A percentile compares a stretch with the other conserved stretches of the same genome.
Evolutionary conservation across 2,888 invertebrate species (phyloP).

Genomic region (Spatulosminthurus flaviceps): DNA sequence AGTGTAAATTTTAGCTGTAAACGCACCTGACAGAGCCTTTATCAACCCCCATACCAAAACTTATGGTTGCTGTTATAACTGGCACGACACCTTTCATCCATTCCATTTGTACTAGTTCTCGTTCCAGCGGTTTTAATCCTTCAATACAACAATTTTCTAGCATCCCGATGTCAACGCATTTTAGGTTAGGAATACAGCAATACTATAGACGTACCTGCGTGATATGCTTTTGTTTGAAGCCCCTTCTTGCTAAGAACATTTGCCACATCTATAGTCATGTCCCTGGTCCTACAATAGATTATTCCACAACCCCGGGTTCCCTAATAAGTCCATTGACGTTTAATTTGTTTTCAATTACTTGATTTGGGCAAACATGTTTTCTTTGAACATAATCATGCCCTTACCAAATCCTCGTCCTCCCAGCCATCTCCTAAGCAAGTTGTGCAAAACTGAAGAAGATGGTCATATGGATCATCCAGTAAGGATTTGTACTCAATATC

Average conservation of each 20-base stretch:
- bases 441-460: conserved; percentile 80
- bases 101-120: conserved; percentile 83
- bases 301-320: conserved; percentile 83
- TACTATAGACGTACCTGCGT: no score
- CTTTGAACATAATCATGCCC: no score
- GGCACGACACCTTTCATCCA: conserved; percentile 91
- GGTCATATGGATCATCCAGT: conserved; percentile 80
- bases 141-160: no score
- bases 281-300: conserved; percentile 93
- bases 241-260: conserved; percentile 78
- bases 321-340: no score
- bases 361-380: no score
- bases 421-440: conserved; percentile 73
- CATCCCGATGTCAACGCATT: no score
- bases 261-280: conserved; percentile 87
- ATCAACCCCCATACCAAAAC: conserved; percentile 99
- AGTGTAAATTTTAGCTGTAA: no score
- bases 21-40: conserved; percentile 92
- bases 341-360: no score
- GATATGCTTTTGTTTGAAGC: conserved; percentile 83
- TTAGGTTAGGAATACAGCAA: no score
- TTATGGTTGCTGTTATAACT: conserved; percentile 95
- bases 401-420: no score
- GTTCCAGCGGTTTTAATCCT: conserved; percentile 79
- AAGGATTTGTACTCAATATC: conserved; percentile 90